phyloP scores from a whole-genome alignment of 1,140 invertebrate species.

The silkworm (Bombyx mori) region DNA sequence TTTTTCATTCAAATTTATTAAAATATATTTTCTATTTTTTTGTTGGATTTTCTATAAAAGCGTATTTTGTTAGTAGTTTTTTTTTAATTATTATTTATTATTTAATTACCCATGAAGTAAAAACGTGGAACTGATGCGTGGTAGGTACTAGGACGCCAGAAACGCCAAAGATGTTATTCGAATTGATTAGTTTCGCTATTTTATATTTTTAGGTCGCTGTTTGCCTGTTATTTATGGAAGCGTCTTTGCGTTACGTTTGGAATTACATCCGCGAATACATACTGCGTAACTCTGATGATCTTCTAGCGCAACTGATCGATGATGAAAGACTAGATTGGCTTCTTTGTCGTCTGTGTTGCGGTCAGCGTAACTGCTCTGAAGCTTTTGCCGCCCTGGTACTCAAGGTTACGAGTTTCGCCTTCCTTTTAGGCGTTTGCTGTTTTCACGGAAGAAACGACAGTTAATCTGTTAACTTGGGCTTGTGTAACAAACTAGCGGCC shows the following conservation, averaged over 20 bases:
- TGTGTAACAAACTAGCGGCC: too few species aligned
- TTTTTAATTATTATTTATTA: too few species aligned
- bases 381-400: conserved; percentile 28
- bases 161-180: too few species aligned
- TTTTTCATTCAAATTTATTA: too few species aligned
- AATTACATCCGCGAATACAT: conserved; percentile 26
- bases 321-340: conserved; percentile 23
- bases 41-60: too few species aligned
- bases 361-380: conserved; percentile 17
- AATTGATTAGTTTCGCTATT: too few species aligned
- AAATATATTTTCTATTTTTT: too few species aligned
- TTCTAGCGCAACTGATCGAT: conserved; percentile 29
- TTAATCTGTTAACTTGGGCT: too few species aligned
- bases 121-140: too few species aligned
- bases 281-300: conserved; percentile 25
- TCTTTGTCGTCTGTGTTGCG: conserved; percentile 32
- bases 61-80: too few species aligned
- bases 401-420: conserved; percentile 24
- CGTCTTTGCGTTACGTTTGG: conserved; percentile 27
- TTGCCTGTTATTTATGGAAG: conserved; percentile 25
- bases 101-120: too few species aligned
- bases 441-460: not conserved
- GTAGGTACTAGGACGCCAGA: too few species aligned
- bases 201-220: conserved; percentile 22
- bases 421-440: conserved; percentile 23